Base-by-base conservation (phyloP, 2,888 invertebrate genomes). In the Anorthoa munda region DNA sequence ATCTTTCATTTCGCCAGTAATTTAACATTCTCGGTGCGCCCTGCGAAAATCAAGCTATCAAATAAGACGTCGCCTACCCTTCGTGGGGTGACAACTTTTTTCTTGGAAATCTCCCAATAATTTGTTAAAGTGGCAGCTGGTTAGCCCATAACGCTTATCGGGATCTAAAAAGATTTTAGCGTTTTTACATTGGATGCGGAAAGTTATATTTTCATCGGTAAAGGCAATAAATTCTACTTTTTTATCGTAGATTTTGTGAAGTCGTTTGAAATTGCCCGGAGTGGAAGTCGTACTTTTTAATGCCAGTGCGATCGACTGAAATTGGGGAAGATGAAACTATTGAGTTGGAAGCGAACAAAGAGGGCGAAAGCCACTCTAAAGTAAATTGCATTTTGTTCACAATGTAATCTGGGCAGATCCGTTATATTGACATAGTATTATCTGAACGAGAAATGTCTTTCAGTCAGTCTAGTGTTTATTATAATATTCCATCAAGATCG, bases 1-100 rank as follows among this genome's bases (percentile, higher is more conserved):
- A 96, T 96, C 96, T 96, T 95, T 95, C 95, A 96, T 96, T 96
- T 95, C 95, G 90, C 91, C 90, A 91, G 95, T 95, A 95, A 96
- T 96, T 96, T 96, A 95, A 95, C 95, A 95, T 95, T 96, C 95
- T 93, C 92, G 87, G 90, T 92, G 91, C 93, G 93, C 95, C 91
- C 89, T 91, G 85, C 85, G 92, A 93, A 93, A 95, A 95, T 95
- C 95, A 93, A 93, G 95, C 96, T 95, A 96, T 96, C 95, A 95
- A 95, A 94, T 93, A 92, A 93, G 92, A 90, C 90, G 92, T 91
- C 90, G 92, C 90, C 82, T 90, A 92, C 93, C 94, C 94, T 93
- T 93, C 90, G 89, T 86, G 87, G 87, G 95, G 95, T 93, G 95
- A 95, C 95, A 95, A 95, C 94, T 95, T 95, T 95, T 94, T 94